Base-by-base conservation (phyloP, 2,113 vertebrate species). In the Addax nasomaculatus region DNA sequence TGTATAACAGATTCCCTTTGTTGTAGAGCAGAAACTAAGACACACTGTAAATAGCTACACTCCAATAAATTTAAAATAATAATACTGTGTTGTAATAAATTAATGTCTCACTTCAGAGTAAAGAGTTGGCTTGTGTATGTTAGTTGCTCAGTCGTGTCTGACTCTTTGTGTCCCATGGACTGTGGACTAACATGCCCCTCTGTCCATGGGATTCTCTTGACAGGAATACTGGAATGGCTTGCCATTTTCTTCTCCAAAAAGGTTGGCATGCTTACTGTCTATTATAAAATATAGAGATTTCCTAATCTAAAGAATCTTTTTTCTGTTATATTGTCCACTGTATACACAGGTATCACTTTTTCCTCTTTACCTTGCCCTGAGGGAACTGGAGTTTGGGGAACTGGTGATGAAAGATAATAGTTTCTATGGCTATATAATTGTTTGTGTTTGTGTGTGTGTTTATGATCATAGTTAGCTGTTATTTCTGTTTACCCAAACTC, bases 111-210 rank as follows among this genome's bases (percentile, higher is more conserved):
- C 17, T 57, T n/a, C 7, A 60, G 27, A 53, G 7, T 12, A 70
- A 67, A 73, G 7, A 70, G 19, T 70, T 70, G n/a, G 5, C 67
- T 9, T 23, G 5, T 36, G 17, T 70, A 23, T 39, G 10, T 70
- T 70, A 23, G 5, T 70, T 23, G 67, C 5, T 39, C n/a, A 21
- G 19, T 39, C 1, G 0, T 70, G 19, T 70, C 19, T 39, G 67
- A 70, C 10, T 70, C 67, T 70, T 70, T 70, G n/a, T 23, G 67
- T 21, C 2, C 67, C 19, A 23, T 70, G n/a, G 19, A 39, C 67
- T 39, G 10, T 70, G 21, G 67, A 39, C n/a, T 39, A 23, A 12
- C n/a, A 23, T 11, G n/a, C 19, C 19, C n/a, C n/a, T 70, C 67
- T 39, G 19, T 39, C n/a, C n/a, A 23, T 70, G n/a, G 67, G n/a